Evolutionary conservation across 1,140 invertebrate species (phyloP).

Genomic region (Drosophila ercepeae): DNA sequence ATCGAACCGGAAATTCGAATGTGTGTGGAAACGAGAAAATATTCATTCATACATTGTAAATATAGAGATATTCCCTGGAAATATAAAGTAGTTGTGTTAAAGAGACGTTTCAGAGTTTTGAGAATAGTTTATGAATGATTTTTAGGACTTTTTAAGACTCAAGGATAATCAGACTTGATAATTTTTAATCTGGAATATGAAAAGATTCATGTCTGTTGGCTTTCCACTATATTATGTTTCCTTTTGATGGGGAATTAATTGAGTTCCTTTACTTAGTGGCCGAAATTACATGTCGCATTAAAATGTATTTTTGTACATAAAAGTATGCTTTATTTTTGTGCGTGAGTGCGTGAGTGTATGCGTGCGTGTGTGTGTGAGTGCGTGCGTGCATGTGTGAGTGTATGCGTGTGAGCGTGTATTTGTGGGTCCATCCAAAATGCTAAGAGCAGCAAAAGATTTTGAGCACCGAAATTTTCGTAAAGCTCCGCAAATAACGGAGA

Average conservation of each 20-base stretch:
- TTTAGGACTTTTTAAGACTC: no score
- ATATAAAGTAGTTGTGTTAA: background rate
- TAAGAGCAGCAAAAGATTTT: conserved; percentile 64
- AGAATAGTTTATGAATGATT: no score
- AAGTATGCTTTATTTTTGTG: conserved; percentile 11
- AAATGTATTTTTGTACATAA: conserved; percentile 30
- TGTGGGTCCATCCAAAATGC: conserved; percentile 29
- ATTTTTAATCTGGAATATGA: no score
- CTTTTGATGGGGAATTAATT: conserved; percentile 44
- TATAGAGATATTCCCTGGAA: background rate
- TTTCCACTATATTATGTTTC: conserved; percentile 18
- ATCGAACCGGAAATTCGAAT: conserved; percentile 39
- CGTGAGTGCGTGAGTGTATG: background rate
- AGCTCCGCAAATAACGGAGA: conserved; percentile 41
- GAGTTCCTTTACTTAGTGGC: conserved; percentile 11
- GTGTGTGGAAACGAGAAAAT: conserved; percentile 4
- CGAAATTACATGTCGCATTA: conserved; percentile 25
- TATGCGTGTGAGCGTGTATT: conserved; percentile 1
- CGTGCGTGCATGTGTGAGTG: background rate
- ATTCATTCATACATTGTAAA: background rate
- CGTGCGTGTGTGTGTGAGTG: conserved; percentile 2
- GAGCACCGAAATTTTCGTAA: conserved; percentile 60
- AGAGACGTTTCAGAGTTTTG: background rate
- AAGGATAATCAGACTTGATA: no score
- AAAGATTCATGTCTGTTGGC: no score